phyloP scores from a whole-genome alignment of 1,140 invertebrate genomes.

The Myzus persicae region DNA sequence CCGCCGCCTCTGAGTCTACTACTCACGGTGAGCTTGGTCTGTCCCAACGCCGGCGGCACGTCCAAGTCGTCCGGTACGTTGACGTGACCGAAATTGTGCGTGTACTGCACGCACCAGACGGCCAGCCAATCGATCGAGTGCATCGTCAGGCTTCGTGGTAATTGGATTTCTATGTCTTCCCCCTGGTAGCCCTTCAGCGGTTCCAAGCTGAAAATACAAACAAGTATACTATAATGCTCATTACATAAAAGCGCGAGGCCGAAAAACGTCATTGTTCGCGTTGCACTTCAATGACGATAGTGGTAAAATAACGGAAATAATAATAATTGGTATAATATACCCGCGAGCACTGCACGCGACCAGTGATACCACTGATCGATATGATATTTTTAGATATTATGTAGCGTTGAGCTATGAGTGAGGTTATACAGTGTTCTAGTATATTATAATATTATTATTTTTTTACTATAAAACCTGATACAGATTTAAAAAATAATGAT shows the following conservation, averaged over 20 bases:
- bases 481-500: too few relatives aligned
- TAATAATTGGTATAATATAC: too few relatives aligned
- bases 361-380: too few relatives aligned
- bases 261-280: not conserved
- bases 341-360: too few relatives aligned
- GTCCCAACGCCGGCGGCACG: constrained; percentile 86
- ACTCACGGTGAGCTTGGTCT: constrained; percentile 87
- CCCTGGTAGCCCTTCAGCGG: constrained; percentile 81
- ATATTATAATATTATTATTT: too few relatives aligned
- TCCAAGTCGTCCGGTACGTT: constrained; percentile 86
- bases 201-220: constrained; percentile 70
- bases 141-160: constrained; percentile 84
- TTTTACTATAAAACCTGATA: too few relatives aligned
- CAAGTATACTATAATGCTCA: not conserved
- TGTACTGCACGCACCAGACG: constrained; percentile 85
- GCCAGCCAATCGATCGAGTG: constrained; percentile 93
- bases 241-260: not conserved
- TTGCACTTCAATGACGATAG: not conserved
- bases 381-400: too few relatives aligned
- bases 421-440: too few relatives aligned
- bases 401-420: too few relatives aligned
- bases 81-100: constrained; percentile 90
- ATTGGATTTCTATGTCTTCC: constrained; percentile 87
- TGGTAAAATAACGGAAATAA: too few relatives aligned
- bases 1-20: not conserved